These are phyloP conservation scores for Anhinga anhinga DNA, from an alignment of 2,113 vertebrate species.

Conservation along the genomic window DNA sequence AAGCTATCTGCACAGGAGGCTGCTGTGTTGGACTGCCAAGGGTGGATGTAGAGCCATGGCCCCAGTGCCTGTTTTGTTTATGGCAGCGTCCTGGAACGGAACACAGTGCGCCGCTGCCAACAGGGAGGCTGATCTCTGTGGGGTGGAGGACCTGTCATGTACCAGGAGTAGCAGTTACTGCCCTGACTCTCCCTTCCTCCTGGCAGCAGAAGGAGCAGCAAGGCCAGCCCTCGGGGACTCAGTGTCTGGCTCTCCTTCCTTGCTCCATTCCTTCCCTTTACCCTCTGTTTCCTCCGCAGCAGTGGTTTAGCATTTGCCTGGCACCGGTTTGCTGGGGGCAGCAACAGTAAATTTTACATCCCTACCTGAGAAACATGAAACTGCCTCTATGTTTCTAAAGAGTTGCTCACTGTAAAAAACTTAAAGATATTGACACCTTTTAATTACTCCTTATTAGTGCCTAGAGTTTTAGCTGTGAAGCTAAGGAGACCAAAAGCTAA, in stretches of 20 bases:
- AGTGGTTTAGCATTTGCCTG: neutral
- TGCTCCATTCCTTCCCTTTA: neutral
- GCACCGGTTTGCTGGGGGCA: neutral
- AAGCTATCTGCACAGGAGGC: neutral
- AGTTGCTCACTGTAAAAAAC: neutral
- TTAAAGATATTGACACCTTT: neutral
- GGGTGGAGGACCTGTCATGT: neutral
- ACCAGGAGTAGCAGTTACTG: neutral
- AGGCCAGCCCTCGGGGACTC: neutral
- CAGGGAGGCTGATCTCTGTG: neutral
- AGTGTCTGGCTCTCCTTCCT: neutral
- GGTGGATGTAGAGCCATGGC: neutral
- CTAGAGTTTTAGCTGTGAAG: neutral
- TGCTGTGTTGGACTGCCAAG: neutral
- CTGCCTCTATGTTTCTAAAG: neutral
- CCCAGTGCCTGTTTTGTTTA: neutral
- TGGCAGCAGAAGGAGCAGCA: neutral
- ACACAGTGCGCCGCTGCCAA: neutral
- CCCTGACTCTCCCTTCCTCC: slow-evolving; percentile 8
- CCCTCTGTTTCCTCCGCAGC: neutral
- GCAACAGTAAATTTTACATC: neutral
- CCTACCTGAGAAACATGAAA: neutral
- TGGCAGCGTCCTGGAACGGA: neutral
- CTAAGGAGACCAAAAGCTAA: neutral
- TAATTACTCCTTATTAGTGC: neutral